Evolutionary conservation across 2,797 vertebrate genomes (phyloP), one percentile per base, ranked within the genome.

Genomic region (Sparus aurata): DNA sequence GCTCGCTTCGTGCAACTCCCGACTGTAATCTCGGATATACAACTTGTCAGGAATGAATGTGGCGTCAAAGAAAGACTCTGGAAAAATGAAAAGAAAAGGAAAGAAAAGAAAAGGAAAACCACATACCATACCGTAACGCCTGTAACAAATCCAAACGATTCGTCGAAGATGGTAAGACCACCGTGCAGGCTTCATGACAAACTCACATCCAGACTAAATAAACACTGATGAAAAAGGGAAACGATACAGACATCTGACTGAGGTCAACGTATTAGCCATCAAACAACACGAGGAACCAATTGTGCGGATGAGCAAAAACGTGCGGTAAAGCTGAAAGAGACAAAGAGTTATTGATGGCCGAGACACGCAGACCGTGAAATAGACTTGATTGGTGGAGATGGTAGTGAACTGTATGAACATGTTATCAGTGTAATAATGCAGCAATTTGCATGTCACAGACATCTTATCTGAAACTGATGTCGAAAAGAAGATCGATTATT

Each of bases 1-100:
- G 27, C 63, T 69, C 17, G 20, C 50, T 67, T 63, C 27, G 41
- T 43, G 49, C 65, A 30, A 46, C 64, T 54, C 2, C 62, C 23
- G 73, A 72, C 71, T 82, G 59, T 53, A 83, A 73, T 81, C 46
- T 73, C 18, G 41, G 46, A 70, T 62, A 61, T 61, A 53, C 20
- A 60, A n/a, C 25, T 25, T 49, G 25, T 25, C 52, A 23, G 30
- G 30, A 80, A 54, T 23, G 22, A 49, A 65, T 27, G 20, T 23
- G 22, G 53, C 59, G 54, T 17, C 64, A 23, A 45, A 67, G n/a
- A 25, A 34, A n/a, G 25, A 49, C 1, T 4, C 13, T 30, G 34
- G 30, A 53, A 57, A 46, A 2, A 34, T 3, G 3, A n/a, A n/a
- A n/a, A n/a, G 12, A 54, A 34, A 41, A 9, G 9, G 9, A 38